Percentiles rank a stretch among this genome's conserved stretches.
Evolutionary conservation across 2,888 invertebrate genomes (phyloP).

Genomic region (Hypena proboscidalis): DNA sequence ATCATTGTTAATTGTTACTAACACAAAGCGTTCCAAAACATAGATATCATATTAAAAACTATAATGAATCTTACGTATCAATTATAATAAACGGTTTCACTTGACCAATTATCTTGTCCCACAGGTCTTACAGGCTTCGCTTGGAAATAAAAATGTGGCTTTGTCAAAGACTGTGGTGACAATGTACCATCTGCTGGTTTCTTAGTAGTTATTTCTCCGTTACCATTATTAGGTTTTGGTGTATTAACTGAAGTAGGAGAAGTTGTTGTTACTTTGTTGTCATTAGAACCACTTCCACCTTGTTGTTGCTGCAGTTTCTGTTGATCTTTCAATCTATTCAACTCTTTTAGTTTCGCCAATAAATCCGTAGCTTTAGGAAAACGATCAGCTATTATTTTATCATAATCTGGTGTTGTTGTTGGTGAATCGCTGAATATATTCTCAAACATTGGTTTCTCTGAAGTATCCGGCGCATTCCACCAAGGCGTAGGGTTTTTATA

Average conservation of each 20-base stretch:
- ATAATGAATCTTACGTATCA: conserved; percentile 18
- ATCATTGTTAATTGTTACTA: too few species aligned
- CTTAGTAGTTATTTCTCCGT: background rate
- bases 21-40: too few species aligned
- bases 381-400: conserved; percentile 23
- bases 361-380: conserved; percentile 34
- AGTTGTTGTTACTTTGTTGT: background rate
- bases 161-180: conserved; percentile 16
- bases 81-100: conserved; percentile 49
- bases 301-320: conserved; percentile 11
- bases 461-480: background rate
- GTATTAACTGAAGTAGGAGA: background rate
- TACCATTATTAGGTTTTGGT: background rate
- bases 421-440: conserved; percentile 1
- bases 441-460: conserved; percentile 2
- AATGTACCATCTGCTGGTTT: background rate
- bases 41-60: too few species aligned
- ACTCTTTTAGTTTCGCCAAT: conserved; percentile 41
- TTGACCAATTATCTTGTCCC: conserved; percentile 32
- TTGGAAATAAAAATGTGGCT: conserved; percentile 48
- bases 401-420: conserved; percentile 11
- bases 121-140: conserved; percentile 51
- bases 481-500: background rate
- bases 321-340: conserved; percentile 46
- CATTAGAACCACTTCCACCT: background rate